Base-by-base conservation (phyloP, 2,113 vertebrate genomes). In the Jaculus jaculus region DNA sequence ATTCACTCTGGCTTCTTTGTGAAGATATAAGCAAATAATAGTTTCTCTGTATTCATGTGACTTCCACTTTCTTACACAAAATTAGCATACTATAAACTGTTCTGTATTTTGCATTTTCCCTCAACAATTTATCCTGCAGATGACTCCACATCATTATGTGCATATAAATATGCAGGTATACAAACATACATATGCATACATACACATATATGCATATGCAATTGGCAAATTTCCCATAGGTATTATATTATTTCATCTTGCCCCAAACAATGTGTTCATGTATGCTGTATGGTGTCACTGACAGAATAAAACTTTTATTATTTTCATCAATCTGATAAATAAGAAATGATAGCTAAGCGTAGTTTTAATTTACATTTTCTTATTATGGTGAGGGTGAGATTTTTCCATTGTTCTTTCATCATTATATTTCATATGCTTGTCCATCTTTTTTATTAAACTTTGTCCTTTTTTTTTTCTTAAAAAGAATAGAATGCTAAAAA, bases 311-410 rank as follows among this genome's bases (percentile, higher is more conserved):
- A 66, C 15, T 95, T 87, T 79, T 69, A 87, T 94, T 96, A 66
- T 86, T 93, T 90, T 91, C 87, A n/a, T 84, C 77, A 94, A 61
- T 91, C n/a, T 84, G 18, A 60, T 92, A 81, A 72, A n/a, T 93
- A 60, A 92, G 26, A 87, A 86, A 60, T 95, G n/a, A 89, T 86
- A 95, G n/a, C 1, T 92, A 51, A 72, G 10, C 84, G 12, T 34
- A 75, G 30, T 73, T 91, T 92, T 84, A 81, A 89, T 87, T 91
- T 95, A 42, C 17, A 94, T 95, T 89, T 83, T 93, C 63, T 84
- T 94, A 74, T 66, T 90, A 68, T 71, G 32, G 7, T 79, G 58
- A 88, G 21, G 6, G 71, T 73, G 16, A 93, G 7, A 85, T 75
- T 3, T 96, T 89, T 91, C 83, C 42, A 72, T 82, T 84, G 85